Base-by-base conservation (phyloP, 92 coral and sea anemone genomes). In the Phenganax marumi region DNA sequence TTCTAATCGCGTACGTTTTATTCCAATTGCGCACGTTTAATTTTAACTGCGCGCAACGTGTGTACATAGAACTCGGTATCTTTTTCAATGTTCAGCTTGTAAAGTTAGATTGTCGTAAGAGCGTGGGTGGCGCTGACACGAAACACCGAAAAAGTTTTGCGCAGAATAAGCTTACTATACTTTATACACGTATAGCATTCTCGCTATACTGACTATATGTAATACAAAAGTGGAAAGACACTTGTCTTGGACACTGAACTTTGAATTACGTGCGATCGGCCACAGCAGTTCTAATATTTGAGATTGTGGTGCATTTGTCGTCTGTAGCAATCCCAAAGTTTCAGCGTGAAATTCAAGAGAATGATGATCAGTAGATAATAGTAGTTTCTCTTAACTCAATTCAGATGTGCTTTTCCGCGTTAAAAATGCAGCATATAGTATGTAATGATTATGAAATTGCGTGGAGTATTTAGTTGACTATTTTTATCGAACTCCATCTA, bases 91-190 rank as follows among this genome's bases (percentile, higher is more conserved):
- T 19, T 19, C 24, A 0, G 48, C 72, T 48, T n/a, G 65, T 5
- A 16, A 33, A 66, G 17, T 18, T 25, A 12, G 0, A 23, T 11
- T 66, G 17, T 64, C 5, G 70, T 64, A 7, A 33, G 72, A 10
- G 72, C 33, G 68, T 66, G 72, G 49, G 72, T 14, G 72, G 72
- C 24, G 72, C 72, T 66, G 49, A 66, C 72, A 66, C 72, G 43
- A 66, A 66, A 66, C n/a, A 66, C 23, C 9, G 43, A 64, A 49
- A 23, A 60, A n/a, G 43, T 33, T 1, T 33, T 5, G 43, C 49
- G 72, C 17, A 12, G 10, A 62, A 62, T 62, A 23, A 62, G 33
- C 10, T 33, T 5, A n/a, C n/a, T n/a, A n/a, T n/a, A n/a, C n/a
- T n/a, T n/a, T n/a, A n/a, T n/a, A n/a, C n/a, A n/a, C n/a, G n/a